phyloP scores from a whole-genome alignment of 92 coral and sea anemone genomes.

The Heteractis magnifica region DNA sequence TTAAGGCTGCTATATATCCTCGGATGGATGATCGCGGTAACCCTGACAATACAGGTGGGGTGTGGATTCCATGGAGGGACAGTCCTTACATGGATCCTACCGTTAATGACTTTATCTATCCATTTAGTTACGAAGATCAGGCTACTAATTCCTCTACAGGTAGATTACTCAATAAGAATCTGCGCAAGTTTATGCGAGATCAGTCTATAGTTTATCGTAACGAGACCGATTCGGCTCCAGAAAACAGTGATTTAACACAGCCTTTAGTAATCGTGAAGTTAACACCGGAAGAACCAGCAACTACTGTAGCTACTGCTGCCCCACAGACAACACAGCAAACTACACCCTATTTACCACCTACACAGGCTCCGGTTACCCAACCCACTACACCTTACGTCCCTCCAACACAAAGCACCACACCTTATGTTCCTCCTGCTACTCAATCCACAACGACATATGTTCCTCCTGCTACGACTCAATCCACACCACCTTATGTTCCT shows the following conservation, averaged over 20 bases:
- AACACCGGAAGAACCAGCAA: not conserved
- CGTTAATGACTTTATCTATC: conserved; percentile 73
- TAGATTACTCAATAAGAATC: conserved; percentile 39
- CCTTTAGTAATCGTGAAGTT: conserved; percentile 24
- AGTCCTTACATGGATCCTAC: conserved; percentile 70
- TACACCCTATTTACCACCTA: not conserved
- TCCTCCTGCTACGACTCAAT: conserved; percentile 20
- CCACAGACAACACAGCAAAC: conserved; percentile 9
- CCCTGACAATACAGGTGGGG: conserved; percentile 90
- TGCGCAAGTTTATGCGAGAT: conserved; percentile 72
- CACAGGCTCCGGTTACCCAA: not conserved
- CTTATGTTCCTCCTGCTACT: conserved; percentile 25
- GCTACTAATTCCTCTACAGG: conserved; percentile 55
- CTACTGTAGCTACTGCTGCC: not conserved
- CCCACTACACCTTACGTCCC: conserved; percentile 9
- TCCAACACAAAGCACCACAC: conserved; percentile 13
- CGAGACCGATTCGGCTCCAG: conserved; percentile 10
- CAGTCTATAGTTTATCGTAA: conserved; percentile 41
- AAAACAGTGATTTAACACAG: not conserved
- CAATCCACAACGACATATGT: conserved; percentile 25
- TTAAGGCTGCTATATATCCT: conserved; percentile 75
- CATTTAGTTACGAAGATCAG: conserved; percentile 85
- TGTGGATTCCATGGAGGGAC: conserved; percentile 92
- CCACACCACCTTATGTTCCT: conserved; percentile 3
- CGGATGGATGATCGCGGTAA: conserved; percentile 73